These are phyloP conservation scores for Samia ricini DNA, from an alignment of 1,140 invertebrate genomes.

Conservation along the genomic window DNA sequence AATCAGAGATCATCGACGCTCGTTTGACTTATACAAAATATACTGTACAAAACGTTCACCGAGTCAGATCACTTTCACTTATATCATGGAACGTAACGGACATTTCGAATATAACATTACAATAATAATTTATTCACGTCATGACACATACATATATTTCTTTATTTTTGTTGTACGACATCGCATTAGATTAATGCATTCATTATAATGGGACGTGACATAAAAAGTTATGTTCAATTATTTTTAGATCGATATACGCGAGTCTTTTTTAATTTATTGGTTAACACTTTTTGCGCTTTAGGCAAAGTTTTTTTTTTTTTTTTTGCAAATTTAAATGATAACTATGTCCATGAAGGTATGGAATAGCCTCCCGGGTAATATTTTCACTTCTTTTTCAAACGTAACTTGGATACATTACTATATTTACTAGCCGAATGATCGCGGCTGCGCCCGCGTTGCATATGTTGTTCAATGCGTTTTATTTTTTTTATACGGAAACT, in stretches of 20 bases:
- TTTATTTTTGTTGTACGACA: too few species aligned
- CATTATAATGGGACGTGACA: background rate
- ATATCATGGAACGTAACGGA: background rate
- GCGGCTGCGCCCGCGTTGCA: too few species aligned
- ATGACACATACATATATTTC: background rate
- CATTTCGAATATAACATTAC: conserved; percentile 1
- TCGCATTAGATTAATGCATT: background rate
- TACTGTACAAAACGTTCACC: background rate
- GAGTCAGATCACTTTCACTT: conserved; percentile 5
- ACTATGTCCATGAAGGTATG: too few species aligned
- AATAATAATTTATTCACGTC: conserved; percentile 5
- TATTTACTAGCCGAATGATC: too few species aligned
- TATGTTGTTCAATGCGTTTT: too few species aligned
- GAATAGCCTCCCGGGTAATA: too few species aligned
- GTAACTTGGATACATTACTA: too few species aligned
- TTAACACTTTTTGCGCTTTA: background rate
- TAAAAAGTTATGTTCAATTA: background rate
- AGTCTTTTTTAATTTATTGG: background rate
- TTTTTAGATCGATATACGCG: background rate
- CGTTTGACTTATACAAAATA: conserved; percentile 7
- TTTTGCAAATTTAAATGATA: too few species aligned
- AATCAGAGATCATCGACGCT: conserved; percentile 4
- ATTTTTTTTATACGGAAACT: too few species aligned
- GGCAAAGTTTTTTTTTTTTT: background rate
- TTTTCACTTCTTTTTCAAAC: too few species aligned